Conservation (phyloP, 2,797 vertebrate genomes). For the Sternarchorhynchus goeldii region DNA sequence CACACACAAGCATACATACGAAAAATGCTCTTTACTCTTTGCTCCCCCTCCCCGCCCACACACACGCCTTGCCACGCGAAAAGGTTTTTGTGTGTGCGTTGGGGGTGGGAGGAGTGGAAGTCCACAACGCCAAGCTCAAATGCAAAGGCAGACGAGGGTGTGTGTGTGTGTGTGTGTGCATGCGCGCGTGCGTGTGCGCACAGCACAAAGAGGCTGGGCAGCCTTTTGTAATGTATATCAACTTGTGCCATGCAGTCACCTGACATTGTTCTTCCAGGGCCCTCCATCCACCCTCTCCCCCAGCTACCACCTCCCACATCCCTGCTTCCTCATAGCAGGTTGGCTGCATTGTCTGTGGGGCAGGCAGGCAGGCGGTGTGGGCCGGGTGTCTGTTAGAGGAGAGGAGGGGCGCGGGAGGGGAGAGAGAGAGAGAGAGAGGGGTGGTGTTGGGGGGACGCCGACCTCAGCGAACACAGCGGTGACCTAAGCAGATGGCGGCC, state of each 20-base stretch:
- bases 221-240: constrained; percentile 87
- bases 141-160: constrained; percentile 56
- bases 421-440: constrained; percentile 8
- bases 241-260: constrained; percentile 72
- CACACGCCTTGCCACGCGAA: constrained; percentile 58
- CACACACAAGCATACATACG: constrained; percentile 34
- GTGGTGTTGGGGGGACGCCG: constrained; percentile 69
- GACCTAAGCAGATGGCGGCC: constrained; percentile 88
- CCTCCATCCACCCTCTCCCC: constrained; percentile 34
- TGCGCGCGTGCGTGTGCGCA: constrained; percentile 8
- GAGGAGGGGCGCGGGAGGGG: constrained; percentile 26
- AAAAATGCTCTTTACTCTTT: constrained; percentile 14
- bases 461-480: constrained; percentile 83
- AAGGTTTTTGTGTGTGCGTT: constrained; percentile 51
- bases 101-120: constrained; percentile 49
- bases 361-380: constrained; percentile 72
- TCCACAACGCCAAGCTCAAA: constrained; percentile 77
- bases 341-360: constrained; percentile 79
- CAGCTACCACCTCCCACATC: constrained; percentile 58
- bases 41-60: constrained; percentile 44
- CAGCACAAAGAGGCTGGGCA: constrained; percentile 46
- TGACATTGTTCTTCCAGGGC: constrained; percentile 73
- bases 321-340: constrained; percentile 75
- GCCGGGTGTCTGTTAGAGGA: constrained; percentile 77
- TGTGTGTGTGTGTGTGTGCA: constrained; percentile 29